Conservation (phyloP, 1,140 invertebrate genomes). For the Telenomus remus region DNA sequence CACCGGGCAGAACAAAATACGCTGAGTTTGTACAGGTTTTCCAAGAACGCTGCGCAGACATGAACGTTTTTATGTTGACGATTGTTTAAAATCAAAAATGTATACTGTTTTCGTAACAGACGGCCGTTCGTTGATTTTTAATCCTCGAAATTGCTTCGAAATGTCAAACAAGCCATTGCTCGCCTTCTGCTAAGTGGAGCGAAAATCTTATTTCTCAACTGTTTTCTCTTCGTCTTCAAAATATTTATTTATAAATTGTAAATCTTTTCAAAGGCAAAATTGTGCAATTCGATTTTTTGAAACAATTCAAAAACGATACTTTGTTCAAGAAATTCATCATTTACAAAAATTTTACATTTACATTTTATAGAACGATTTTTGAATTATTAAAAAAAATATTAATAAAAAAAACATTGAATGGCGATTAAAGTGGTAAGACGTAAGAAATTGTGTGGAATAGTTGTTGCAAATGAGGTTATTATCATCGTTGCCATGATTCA, state of each 20-base stretch:
- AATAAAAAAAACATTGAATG: not conserved
- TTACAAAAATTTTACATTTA: too few relatives aligned
- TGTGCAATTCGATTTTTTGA: too few relatives aligned
- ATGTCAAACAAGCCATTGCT: slow-evolving; percentile 23
- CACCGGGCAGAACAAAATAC: slow-evolving; percentile 16
- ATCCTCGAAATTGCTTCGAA: slow-evolving; percentile 43
- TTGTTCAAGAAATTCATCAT: too few relatives aligned
- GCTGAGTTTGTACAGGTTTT: slow-evolving; percentile 13
- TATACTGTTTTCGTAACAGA: slow-evolving; percentile 25
- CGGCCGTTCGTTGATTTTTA: slow-evolving; percentile 1
- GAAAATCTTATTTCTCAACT: too few relatives aligned
- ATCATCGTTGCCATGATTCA: slow-evolving; percentile 29
- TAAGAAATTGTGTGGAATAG: slow-evolving; percentile 28
- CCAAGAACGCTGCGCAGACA: slow-evolving; percentile 31
- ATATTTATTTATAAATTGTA: too few relatives aligned
- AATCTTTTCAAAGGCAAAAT: too few relatives aligned
- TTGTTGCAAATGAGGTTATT: slow-evolving; percentile 32
- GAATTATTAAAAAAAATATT: too few relatives aligned
- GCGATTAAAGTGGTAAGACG: slow-evolving; percentile 22
- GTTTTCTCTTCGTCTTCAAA: too few relatives aligned
- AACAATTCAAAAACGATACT: too few relatives aligned
- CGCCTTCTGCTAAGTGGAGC: too few relatives aligned
- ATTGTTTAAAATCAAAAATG: slow-evolving; percentile 15
- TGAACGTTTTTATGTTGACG: slow-evolving; percentile 20
- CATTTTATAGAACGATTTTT: too few relatives aligned